A percentile compares a stretch with the other conserved stretches of the same genome.
Conservation (phyloP, 1,140 invertebrate genomes). For the Drosophila suzukii region DNA sequence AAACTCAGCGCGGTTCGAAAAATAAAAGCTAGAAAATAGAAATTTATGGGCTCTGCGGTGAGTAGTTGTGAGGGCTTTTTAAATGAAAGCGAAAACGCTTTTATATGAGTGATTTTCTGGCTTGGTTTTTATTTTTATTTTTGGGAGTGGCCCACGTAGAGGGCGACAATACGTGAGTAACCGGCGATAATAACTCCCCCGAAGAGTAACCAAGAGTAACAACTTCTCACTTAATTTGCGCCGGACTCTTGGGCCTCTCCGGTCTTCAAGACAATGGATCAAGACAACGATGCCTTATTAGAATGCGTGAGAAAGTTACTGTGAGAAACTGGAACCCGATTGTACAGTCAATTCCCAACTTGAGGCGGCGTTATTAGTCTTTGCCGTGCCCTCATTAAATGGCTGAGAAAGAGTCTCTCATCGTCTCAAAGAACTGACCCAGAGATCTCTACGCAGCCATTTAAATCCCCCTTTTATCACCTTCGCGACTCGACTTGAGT, state of each 20-base stretch:
- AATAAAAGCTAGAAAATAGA: conserved; percentile 49
- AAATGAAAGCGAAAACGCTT: conserved; percentile 73
- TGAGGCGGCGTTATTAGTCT: conserved; percentile 38
- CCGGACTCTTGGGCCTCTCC: conserved; percentile 9
- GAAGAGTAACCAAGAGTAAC: conserved; percentile 5
- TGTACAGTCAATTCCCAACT: conserved; percentile 19
- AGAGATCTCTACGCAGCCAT: conserved; percentile 33
- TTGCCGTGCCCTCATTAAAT: conserved; percentile 45
- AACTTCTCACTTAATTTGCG: conserved; percentile 77
- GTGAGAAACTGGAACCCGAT: conserved; percentile 60
- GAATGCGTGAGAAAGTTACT: conserved; percentile 53
- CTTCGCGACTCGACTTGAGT: conserved; percentile 7
- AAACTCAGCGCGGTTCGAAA: conserved; percentile 39
- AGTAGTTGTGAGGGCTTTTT: conserved; percentile 35
- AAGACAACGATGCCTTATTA: conserved; percentile 69
- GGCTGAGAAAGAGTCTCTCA: conserved; percentile 26
- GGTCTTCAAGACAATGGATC: conserved; percentile 56
- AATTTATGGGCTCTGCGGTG: conserved; percentile 50
- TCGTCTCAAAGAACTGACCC: conserved; percentile 25
- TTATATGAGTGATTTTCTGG: conserved; percentile 55
- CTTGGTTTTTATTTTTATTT: conserved; percentile 1
- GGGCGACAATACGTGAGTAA: conserved; percentile 39
- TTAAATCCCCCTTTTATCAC: conserved; percentile 44
- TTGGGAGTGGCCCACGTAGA: conserved; percentile 58
- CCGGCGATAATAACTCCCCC: conserved; percentile 42